Conservation (phyloP, 2,888 invertebrate genomes). For the Metellina segmentata region DNA sequence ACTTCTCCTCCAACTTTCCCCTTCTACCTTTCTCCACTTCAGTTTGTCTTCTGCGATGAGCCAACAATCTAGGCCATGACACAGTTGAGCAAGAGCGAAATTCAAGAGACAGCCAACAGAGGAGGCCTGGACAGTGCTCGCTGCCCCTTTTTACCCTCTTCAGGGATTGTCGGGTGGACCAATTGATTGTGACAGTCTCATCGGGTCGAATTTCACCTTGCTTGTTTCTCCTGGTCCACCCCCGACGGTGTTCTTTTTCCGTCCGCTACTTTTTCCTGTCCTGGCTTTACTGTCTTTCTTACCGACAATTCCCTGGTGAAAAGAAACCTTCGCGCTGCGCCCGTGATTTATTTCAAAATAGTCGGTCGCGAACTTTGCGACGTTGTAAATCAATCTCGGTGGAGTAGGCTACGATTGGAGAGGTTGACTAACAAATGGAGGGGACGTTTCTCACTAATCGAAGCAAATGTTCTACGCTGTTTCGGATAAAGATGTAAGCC, state of each 20-base stretch:
- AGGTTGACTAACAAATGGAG: no score
- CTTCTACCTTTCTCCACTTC: not conserved
- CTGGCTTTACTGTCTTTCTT: not conserved
- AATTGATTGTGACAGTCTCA: constrained; percentile 4
- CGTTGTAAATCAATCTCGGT: no score
- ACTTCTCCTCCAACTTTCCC: not conserved
- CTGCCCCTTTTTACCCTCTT: not conserved
- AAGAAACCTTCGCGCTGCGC: not conserved
- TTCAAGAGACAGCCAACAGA: not conserved
- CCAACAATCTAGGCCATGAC: not conserved
- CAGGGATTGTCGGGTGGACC: constrained; percentile 18
- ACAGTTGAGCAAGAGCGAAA: not conserved
- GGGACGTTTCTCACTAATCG: no score
- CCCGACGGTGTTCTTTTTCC: not conserved
- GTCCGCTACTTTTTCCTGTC: not conserved
- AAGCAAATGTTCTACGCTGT: no score
- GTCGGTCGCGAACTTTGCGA: no score
- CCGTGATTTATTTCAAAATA: no score
- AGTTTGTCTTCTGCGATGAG: not conserved
- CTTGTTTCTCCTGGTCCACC: constrained; percentile 10
- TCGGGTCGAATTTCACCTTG: constrained; percentile 25
- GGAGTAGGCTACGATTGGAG: no score
- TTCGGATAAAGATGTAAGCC: no score
- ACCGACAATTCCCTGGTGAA: not conserved
- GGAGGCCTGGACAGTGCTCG: not conserved